phyloP scores from a whole-genome alignment of 92 coral and sea anemone species.

The Parazoanthus atlanticus region DNA sequence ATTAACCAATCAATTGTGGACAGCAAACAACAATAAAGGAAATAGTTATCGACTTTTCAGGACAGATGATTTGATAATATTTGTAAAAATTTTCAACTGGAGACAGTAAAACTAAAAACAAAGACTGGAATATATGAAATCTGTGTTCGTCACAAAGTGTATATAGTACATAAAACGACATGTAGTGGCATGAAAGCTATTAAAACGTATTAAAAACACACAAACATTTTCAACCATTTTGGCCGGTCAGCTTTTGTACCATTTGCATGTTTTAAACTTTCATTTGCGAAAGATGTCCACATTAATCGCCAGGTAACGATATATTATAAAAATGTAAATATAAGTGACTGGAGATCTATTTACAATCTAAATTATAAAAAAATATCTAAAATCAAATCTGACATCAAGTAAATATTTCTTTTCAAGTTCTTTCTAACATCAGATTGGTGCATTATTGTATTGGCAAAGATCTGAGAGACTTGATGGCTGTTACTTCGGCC shows the following conservation, averaged over 20 bases:
- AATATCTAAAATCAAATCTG: conserved; percentile 36
- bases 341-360: conserved; percentile 18
- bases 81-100: too few relatives aligned
- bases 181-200: neutral
- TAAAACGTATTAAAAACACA: too few relatives aligned
- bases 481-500: neutral
- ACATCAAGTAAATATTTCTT: neutral
- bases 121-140: too few relatives aligned
- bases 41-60: too few relatives aligned
- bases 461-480: neutral
- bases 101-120: too few relatives aligned
- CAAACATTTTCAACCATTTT: neutral
- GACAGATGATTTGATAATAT: too few relatives aligned
- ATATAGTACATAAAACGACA: too few relatives aligned
- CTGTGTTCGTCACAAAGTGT: too few relatives aligned
- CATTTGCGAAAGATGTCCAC: neutral
- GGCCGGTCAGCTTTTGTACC: neutral
- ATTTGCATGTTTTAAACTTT: neutral
- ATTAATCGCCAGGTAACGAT: neutral
- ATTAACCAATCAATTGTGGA: too few relatives aligned
- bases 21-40: too few relatives aligned
- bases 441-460: neutral
- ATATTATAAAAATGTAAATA: conserved; percentile 31
- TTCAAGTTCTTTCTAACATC: neutral
- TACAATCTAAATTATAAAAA: conserved; percentile 35